Evolutionary conservation across 1,140 invertebrate genomes (phyloP), one percentile per base, ranked within the genome.

Genomic region (Cheumatopsyche charites): DNA sequence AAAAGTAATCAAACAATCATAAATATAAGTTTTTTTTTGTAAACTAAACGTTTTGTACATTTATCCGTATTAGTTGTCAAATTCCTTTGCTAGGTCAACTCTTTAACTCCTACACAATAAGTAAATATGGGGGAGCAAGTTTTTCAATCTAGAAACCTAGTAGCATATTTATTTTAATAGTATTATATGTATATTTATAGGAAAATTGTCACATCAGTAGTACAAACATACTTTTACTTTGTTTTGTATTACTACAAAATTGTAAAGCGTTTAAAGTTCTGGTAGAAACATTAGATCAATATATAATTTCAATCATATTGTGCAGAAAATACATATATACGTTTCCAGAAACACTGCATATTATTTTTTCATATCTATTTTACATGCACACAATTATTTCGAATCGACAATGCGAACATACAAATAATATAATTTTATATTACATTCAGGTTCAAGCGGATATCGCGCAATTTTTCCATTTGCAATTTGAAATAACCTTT

Each of bases 81-180:
- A 36, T 36, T 66, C 63, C 43, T 66, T 45, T 63, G 19, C 62
- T 19, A 9, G 62, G 55, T 26, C 55, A 58, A 58, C 21, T 58
- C 12, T 58, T 58, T 21, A 21, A 45, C 63, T 21, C 63, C 63
- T 26, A 66, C 63, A 25, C 43, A 43, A 23, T 47, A 36, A 26
- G n/a, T 62, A 23, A 23, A 1, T 63, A 63, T 21, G 63, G n/a
- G 6, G 19, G 13, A 13, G 23, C 43, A 25, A 47, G 15, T 45
- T 66, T 47, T 66, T 66, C 13, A 66, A n/a, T 21, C 43, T 66
- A 43, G 3, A 47, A 21, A 66, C 63, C 63, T 41, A 66, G 42
- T 66, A 43, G 43, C 45, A 65, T 41, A 43, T 36, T 36, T 26
- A 66, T 66, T 43, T 19, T 7, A 23, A 9, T n/a, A n/a, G n/a